Evolutionary conservation across 2,888 invertebrate species (phyloP).

Genomic region (Shargacucullia verbasci): DNA sequence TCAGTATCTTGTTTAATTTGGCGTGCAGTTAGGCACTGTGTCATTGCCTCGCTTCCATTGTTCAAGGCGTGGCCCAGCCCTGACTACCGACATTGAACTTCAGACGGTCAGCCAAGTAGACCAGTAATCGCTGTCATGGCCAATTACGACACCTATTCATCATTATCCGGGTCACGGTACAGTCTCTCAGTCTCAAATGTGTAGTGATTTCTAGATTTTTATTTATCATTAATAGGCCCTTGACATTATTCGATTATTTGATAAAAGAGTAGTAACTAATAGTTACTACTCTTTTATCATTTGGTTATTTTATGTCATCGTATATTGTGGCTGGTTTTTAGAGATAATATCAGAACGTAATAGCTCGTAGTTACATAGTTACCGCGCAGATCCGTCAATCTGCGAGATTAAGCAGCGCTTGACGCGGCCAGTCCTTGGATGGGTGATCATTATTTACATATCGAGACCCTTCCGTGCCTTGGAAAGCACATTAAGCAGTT

Average conservation of each 20-base stretch:
- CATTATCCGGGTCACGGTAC: slow-evolving; percentile 74
- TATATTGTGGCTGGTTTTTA: too few relatives aligned
- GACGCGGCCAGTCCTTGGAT: too few relatives aligned
- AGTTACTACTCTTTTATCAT: too few relatives aligned
- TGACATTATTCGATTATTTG: slow-evolving; percentile 57
- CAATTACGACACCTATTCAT: slow-evolving; percentile 70
- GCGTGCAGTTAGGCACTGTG: slow-evolving; percentile 34
- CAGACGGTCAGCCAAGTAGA: slow-evolving; percentile 50
- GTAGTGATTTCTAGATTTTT: slow-evolving; percentile 64
- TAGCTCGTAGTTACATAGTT: too few relatives aligned
- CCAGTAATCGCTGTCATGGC: slow-evolving; percentile 64
- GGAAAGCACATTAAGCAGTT: too few relatives aligned
- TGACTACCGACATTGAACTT: slow-evolving; percentile 74
- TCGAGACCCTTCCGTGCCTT: too few relatives aligned
- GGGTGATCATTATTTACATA: too few relatives aligned
- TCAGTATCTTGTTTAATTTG: slow-evolving; percentile 32
- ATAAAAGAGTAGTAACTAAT: not conserved
- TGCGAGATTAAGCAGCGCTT: too few relatives aligned
- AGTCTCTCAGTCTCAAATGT: slow-evolving; percentile 64
- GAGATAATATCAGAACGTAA: too few relatives aligned
- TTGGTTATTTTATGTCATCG: too few relatives aligned
- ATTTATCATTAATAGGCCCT: slow-evolving; percentile 55
- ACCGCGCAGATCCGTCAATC: too few relatives aligned
- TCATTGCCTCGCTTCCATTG: slow-evolving; percentile 37
- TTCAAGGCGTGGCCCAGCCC: slow-evolving; percentile 30